Percentiles rank a stretch among this genome's conserved stretches.
These are phyloP conservation scores for Deroplatys truncata DNA, from an alignment of 2,888 invertebrate genomes.

Conservation along the genomic window DNA sequence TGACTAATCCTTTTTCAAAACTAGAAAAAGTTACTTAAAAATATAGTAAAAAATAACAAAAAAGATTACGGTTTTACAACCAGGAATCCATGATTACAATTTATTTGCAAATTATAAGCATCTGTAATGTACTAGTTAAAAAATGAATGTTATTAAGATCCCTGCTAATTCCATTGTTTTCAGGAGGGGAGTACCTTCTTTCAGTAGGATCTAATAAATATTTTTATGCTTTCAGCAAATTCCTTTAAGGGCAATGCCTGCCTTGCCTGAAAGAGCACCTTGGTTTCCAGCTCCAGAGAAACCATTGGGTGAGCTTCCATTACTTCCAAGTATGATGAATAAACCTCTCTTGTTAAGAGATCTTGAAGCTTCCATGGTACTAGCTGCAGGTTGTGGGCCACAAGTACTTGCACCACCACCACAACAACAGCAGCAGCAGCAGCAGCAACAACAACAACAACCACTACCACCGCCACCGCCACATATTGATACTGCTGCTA, in stretches of 20 bases:
- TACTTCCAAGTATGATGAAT: constrained; percentile 30
- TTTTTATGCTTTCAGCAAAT: not conserved
- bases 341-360: constrained; percentile 21
- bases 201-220: not conserved
- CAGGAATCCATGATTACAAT: too few relatives aligned
- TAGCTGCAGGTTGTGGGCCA: constrained; percentile 6
- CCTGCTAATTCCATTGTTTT: too few relatives aligned
- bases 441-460: not conserved
- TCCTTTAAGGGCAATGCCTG: constrained; percentile 26
- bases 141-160: too few relatives aligned
- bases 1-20: too few relatives aligned
- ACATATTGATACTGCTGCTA: constrained; percentile 11
- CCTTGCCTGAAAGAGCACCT: constrained; percentile 3
- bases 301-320: constrained; percentile 28
- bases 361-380: constrained; percentile 21
- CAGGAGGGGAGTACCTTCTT: too few relatives aligned
- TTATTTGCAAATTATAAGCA: too few relatives aligned
- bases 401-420: not conserved
- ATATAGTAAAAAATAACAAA: too few relatives aligned
- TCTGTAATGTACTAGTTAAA: too few relatives aligned
- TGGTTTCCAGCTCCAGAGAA: constrained; percentile 12
- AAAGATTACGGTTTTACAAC: too few relatives aligned
- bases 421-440: not conserved
- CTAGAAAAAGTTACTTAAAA: too few relatives aligned
- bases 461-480: constrained; percentile 14